Evolutionary conservation across 2,888 invertebrate genomes (phyloP).

Genomic region (Oligia latruncula): DNA sequence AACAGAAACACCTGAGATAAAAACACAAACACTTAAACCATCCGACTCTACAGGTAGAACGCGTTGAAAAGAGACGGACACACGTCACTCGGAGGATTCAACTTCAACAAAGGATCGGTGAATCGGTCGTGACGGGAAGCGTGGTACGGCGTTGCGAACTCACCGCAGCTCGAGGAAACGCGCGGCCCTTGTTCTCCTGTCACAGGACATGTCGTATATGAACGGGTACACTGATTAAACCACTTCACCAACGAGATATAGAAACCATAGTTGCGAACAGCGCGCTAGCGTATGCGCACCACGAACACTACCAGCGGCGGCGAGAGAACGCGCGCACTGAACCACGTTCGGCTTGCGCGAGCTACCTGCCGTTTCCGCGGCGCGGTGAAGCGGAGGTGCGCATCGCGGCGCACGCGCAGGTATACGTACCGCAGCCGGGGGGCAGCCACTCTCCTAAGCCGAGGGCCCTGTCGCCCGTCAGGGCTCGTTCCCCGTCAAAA

Average conservation of each 20-base stretch:
- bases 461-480: constrained; percentile 65
- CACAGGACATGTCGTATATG: constrained; percentile 88
- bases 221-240: constrained; percentile 81
- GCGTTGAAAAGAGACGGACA: constrained; percentile 86
- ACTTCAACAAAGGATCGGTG: constrained; percentile 86
- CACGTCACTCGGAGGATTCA: constrained; percentile 85
- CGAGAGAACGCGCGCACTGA: constrained; percentile 90
- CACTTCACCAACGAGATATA: constrained; percentile 85
- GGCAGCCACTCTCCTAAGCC: constrained; percentile 74
- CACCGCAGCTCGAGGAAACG: constrained; percentile 90
- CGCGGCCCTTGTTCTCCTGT: constrained; percentile 88
- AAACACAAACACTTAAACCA: constrained; percentile 78
- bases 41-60: constrained; percentile 77
- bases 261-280: constrained; percentile 84
- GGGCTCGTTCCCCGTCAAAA: constrained; percentile 72
- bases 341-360: constrained; percentile 79
- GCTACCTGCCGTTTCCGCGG: constrained; percentile 87
- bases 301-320: constrained; percentile 88
- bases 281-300: constrained; percentile 85
- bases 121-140: constrained; percentile 83
- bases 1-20: constrained; percentile 49
- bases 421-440: constrained; percentile 74
- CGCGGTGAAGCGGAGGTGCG: constrained; percentile 87
- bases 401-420: constrained; percentile 88
- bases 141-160: constrained; percentile 82